Evolutionary conservation across 2,113 vertebrate genomes (phyloP), one percentile per base, ranked within the genome.

Genomic region (Myiopsitta monachus): DNA sequence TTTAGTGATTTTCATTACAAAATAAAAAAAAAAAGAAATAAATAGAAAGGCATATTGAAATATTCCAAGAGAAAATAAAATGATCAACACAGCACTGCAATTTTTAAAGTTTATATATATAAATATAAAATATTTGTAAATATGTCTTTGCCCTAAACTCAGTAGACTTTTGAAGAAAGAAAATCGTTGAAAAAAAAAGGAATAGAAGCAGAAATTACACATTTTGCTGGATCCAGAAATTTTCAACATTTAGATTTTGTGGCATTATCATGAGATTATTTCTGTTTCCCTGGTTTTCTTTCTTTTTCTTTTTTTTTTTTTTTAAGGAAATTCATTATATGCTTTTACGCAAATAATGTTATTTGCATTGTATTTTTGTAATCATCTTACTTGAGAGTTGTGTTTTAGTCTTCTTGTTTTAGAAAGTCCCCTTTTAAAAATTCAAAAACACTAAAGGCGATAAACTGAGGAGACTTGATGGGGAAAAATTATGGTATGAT

Each of bases 21-120:
- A 88, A 44, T 26, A 64, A 46, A 81, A 64, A 67, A n/a, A n/a
- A n/a, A n/a, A n/a, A n/a, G n/a, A n/a, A 79, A 22, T 13, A 41
- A n/a, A 38, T 46, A 8, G 31, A 57, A 57, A 57, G n/a, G n/a
- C 31, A 33, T 38, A 27, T 17, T 21, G 33, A 88, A 78, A 69
- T 39, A 59, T 39, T 3, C 1, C 4, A 55, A 66, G 79, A 54
- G 3, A 74, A 78, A 70, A 28, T 14, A 17, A 24, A 21, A n/a
- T 12, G 0, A 46, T 69, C 43, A 49, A 3, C 5, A 61, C 1
- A 51, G 7, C 47, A 62, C 7, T 43, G 2, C 3, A 66, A 10
- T 41, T 69, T 69, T 21, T 14, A 24, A 73, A 52, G 2, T 28
- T 49, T 61, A 1, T 21, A 1, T 47, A 23, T 27, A 24, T 3